Evolutionary conservation across 1,140 invertebrate species (phyloP), one percentile per base, ranked within the genome.

Genomic region (Fopius arisanus): DNA sequence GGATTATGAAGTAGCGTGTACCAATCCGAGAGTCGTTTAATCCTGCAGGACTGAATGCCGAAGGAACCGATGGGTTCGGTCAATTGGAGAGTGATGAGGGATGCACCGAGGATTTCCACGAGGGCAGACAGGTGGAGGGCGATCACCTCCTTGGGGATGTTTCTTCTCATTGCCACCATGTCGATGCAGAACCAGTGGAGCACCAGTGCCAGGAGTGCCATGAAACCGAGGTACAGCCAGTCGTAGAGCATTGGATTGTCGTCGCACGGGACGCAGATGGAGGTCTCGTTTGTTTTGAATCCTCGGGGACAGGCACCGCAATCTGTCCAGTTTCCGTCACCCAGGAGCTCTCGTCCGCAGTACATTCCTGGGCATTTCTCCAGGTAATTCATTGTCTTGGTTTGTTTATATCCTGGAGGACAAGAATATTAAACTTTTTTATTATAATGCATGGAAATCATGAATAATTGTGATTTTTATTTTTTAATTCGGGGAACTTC

Each of bases 1-100:
- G 97, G 98, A 89, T 99, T 99, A 76, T 97, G 95, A 21, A 98
- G 89, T 71, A 98, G 85, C 0, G 97, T 98, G 84, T 99, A 99
- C 97, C 97, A 99, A 86, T 99, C 97, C 0, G 96, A 93, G 4
- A 98, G 86, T 19, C 91, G 91, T 37, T 91, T 89, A 0, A 94
- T 93, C 66, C 89, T 90, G 82, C 97, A 98, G 0, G 95, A 94
- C 78, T 90, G 90, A 3, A 98, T 88, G 6, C 86, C 82, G 41
- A 97, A 91, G 1, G 88, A 89, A 33, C 96, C 96, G 12, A 93
- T 81, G 0, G 96, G 96, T 28, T 96, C 92, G 65, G 92, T 90
- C 1, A 96, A 81, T 16, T 96, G 86, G 5, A 97, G 80, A 7
- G 96, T 94, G 16, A 94, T 84, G 1, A 96, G 37, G 0, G 93